phyloP scores from a whole-genome alignment of 2,888 invertebrate species.

The Cheiracanthium punctorium region DNA sequence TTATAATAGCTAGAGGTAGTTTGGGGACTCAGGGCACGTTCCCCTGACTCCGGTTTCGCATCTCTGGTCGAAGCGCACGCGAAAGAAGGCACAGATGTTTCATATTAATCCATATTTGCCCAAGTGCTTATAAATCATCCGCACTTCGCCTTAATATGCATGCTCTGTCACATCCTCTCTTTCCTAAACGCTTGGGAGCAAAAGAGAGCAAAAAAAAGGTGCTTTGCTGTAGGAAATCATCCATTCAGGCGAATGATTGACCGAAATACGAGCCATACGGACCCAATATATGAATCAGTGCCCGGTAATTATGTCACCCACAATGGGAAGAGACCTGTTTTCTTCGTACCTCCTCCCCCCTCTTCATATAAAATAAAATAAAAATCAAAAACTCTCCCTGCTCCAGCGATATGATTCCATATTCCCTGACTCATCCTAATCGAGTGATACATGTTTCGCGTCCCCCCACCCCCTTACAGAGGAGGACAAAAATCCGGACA shows the following conservation, averaged over 20 bases:
- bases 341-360: not conserved
- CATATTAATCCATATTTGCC: too few species aligned
- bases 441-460: conserved; percentile 2
- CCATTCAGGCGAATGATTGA: conserved; percentile 8
- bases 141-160: too few species aligned
- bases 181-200: too few species aligned
- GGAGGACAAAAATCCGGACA: not conserved
- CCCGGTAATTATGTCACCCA: not conserved
- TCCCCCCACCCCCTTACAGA: not conserved
- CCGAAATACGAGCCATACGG: conserved; percentile 1
- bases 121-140: too few species aligned
- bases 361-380: not conserved
- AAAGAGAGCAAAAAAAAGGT: not conserved
- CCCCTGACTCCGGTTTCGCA: too few species aligned
- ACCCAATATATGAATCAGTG: conserved; percentile 15
- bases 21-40: too few species aligned
- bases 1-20: too few species aligned
- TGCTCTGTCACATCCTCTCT: too few species aligned
- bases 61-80: too few species aligned
- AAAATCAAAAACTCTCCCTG: not conserved
- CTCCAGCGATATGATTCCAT: not conserved
- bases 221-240: not conserved
- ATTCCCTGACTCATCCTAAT: conserved; percentile 8
- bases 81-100: too few species aligned
- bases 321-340: conserved; percentile 1